Conservation (phyloP, 2,797 vertebrate species). For the Coendou prehensilis region DNA sequence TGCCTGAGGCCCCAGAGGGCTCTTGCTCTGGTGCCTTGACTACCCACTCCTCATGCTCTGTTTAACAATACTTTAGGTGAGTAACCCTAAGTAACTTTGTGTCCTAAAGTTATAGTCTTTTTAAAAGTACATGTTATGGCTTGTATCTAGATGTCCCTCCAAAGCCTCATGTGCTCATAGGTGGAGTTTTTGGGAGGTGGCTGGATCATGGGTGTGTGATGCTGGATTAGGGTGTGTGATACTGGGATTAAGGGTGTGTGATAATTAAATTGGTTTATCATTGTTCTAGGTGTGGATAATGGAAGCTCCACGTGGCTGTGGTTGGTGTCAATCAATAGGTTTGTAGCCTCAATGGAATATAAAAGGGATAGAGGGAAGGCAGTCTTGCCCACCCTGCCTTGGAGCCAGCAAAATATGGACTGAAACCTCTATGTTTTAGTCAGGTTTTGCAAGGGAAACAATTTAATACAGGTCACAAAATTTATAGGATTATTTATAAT, state of each 20-base stretch:
- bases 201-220: not conserved
- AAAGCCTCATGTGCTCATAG: not conserved
- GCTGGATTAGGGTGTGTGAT: not conserved
- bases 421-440: no score
- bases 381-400: no score
- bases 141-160: not conserved
- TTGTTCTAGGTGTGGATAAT: not conserved
- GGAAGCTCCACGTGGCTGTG: not conserved
- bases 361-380: no score
- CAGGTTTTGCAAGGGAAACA: no score
- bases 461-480: no score
- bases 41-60: not conserved
- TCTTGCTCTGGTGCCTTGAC: constrained; percentile 17
- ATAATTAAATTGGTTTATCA: not conserved
- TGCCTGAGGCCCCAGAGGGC: constrained; percentile 75
- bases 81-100: not conserved
- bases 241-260: not conserved
- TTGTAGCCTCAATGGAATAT: not conserved
- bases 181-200: not conserved
- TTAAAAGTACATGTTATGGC: not conserved
- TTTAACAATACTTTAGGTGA: not conserved
- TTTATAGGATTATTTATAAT: no score
- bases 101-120: not conserved
- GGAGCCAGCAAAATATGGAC: no score
- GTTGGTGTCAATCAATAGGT: no score